phyloP scores from a whole-genome alignment of 2,888 invertebrate genomes.

The Drosophila incognita region DNA sequence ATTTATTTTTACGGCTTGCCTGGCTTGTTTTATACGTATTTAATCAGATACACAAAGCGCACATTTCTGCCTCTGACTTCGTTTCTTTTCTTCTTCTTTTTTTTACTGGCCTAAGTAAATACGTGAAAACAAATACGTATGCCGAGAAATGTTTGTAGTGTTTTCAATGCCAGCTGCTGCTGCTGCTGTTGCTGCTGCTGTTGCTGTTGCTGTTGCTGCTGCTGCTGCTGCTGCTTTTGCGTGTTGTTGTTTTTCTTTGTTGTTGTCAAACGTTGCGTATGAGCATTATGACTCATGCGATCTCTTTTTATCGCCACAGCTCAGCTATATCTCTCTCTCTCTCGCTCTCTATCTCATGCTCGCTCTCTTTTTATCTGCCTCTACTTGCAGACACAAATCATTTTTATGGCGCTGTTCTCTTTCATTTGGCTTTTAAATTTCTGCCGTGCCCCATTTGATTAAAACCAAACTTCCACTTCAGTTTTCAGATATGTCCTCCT shows the following conservation, averaged over 20 bases:
- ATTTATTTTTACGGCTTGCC: conserved; percentile 35
- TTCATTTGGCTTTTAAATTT: conserved; percentile 62
- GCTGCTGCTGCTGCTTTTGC: conserved; percentile 14
- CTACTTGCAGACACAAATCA: conserved; percentile 51
- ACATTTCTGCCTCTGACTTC: not conserved
- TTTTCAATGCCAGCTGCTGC: conserved; percentile 41
- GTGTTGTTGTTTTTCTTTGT: not conserved
- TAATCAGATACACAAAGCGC: conserved; percentile 57
- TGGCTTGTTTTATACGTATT: conserved; percentile 31
- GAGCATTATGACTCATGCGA: conserved; percentile 45
- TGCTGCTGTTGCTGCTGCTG: not conserved
- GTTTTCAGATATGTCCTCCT: not conserved
- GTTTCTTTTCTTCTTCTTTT: conserved; percentile 7
- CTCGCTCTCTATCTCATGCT: not conserved
- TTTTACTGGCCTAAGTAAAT: conserved; percentile 41
- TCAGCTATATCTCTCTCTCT: not conserved
- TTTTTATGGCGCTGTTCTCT: conserved; percentile 62
- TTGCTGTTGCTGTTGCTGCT: conserved; percentile 14
- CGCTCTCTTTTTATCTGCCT: not conserved
- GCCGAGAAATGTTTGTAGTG: conserved; percentile 9
- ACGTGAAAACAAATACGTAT: conserved; percentile 30
- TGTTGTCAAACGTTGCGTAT: conserved; percentile 62
- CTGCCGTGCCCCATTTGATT: conserved; percentile 65
- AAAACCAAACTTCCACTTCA: conserved; percentile 45
- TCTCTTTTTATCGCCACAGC: conserved; percentile 9